phyloP scores from a whole-genome alignment of 2,888 invertebrate genomes.

The Ptychoptera contaminata region DNA sequence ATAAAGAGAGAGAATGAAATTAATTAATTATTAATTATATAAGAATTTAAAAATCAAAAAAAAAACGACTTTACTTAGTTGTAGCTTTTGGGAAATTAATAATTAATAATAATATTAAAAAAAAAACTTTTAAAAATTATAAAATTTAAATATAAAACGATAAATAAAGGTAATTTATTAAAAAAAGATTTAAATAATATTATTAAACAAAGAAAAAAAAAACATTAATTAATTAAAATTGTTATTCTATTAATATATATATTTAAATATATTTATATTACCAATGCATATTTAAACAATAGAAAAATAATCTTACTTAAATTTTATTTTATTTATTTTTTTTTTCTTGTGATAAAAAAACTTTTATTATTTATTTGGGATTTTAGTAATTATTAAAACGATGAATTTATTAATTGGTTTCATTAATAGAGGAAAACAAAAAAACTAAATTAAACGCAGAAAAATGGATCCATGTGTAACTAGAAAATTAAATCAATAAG shows the following conservation, averaged over 20 bases:
- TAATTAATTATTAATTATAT: too few relatives aligned
- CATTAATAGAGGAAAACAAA: too few relatives aligned
- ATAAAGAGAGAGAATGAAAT: too few relatives aligned
- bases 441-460: too few relatives aligned
- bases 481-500: too few relatives aligned
- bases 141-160: conserved; percentile 8
- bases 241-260: too few relatives aligned
- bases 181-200: conserved; percentile 6
- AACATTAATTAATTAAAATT: conserved; percentile 12
- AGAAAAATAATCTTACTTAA: background rate
- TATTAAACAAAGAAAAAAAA: conserved; percentile 9
- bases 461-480: too few relatives aligned
- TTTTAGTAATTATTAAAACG: too few relatives aligned
- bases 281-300: conserved; percentile 14
- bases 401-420: too few relatives aligned
- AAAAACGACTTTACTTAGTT: background rate
- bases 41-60: too few relatives aligned
- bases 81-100: background rate
- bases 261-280: conserved; percentile 8
- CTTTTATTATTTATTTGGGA: too few relatives aligned
- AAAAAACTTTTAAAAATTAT: conserved; percentile 9
- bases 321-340: background rate
- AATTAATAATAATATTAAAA: background rate
- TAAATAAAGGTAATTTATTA: conserved; percentile 10
- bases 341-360: background rate